A percentile compares a stretch with the other conserved stretches of the same genome.
phyloP scores from a whole-genome alignment of 2,797 vertebrate genomes.

The Gallinago stenura region DNA sequence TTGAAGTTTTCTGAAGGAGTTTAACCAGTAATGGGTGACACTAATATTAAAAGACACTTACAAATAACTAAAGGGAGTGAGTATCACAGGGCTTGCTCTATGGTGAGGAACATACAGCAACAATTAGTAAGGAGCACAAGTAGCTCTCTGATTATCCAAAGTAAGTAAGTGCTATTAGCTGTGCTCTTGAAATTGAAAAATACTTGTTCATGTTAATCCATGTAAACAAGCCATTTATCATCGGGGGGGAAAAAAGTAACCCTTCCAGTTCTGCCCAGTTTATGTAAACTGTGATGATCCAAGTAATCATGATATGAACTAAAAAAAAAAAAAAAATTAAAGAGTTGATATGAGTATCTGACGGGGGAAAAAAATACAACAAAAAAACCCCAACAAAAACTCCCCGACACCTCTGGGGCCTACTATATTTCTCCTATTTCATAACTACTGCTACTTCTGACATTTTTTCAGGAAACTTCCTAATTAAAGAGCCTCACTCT shows the following conservation, averaged over 20 bases:
- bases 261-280: conserved; percentile 30
- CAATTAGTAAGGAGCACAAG: conserved; percentile 22
- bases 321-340: background rate
- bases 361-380: background rate
- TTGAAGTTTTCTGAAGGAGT: conserved; percentile 24
- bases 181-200: background rate
- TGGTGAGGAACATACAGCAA: background rate
- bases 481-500: background rate
- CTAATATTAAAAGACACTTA: conserved; percentile 3
- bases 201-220: conserved; percentile 13
- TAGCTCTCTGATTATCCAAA: background rate
- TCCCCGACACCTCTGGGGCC: background rate
- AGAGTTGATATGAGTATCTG: background rate
- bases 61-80: background rate
- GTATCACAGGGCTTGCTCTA: background rate
- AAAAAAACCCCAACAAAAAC: background rate
- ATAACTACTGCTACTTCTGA: background rate
- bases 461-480: background rate
- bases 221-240: conserved; percentile 6
- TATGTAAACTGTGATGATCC: conserved; percentile 34
- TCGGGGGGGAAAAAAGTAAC: background rate
- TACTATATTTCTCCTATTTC: background rate
- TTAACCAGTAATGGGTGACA: conserved; percentile 7
- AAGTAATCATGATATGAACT: background rate
- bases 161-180: background rate